phyloP scores from a whole-genome alignment of 2,888 invertebrate species.

The Drosophila silvestris region DNA sequence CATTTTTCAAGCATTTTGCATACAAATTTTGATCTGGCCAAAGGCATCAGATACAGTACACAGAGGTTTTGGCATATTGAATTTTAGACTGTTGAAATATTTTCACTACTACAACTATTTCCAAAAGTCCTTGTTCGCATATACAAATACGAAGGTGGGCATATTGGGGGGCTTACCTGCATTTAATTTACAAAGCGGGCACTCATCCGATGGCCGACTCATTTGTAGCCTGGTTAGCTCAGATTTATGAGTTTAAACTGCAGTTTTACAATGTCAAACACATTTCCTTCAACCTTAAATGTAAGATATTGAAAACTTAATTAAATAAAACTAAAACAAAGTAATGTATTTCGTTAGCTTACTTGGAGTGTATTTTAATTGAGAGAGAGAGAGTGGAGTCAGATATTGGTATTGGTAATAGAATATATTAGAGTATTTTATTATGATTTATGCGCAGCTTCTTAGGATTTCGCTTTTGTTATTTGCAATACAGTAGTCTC shows the following conservation, averaged over 20 bases:
- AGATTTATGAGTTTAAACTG: background rate
- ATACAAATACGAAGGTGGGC: background rate
- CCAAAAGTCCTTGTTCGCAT: conserved; percentile 19
- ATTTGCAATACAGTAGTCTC: background rate
- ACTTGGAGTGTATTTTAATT: background rate
- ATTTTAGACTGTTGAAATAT: conserved; percentile 51
- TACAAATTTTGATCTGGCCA: conserved; percentile 54
- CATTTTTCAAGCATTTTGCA: conserved; percentile 69
- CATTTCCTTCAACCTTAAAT: background rate
- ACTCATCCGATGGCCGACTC: background rate
- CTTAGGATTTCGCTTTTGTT: background rate
- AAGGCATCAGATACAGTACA: conserved; percentile 27
- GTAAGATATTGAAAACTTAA: background rate
- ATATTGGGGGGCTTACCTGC: background rate
- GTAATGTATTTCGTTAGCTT: background rate
- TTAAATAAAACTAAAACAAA: background rate
- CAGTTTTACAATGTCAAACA: background rate
- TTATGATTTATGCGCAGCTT: background rate
- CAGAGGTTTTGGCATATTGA: conserved; percentile 29
- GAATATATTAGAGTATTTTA: background rate
- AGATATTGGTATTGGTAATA: background rate
- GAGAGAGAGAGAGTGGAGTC: background rate
- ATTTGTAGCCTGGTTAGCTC: conserved; percentile 9
- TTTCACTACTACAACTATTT: conserved; percentile 29
- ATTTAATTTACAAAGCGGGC: conserved; percentile 13